These are phyloP conservation scores for Diplogasteroides magnus DNA, from an alignment of 1,140 invertebrate genomes.

Conservation along the genomic window DNA sequence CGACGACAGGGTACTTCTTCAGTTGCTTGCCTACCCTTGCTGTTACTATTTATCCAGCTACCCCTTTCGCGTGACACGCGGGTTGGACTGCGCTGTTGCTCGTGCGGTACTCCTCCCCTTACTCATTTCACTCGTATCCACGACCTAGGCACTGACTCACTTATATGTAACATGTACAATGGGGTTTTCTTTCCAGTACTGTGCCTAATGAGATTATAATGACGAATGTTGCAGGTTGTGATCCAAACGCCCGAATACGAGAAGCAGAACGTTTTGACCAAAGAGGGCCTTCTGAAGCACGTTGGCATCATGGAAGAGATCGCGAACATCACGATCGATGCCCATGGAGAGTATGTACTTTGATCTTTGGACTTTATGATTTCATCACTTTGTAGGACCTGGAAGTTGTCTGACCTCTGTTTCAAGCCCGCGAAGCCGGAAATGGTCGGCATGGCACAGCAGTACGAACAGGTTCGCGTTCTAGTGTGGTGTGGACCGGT, in stretches of 20 bases:
- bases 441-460: too few relatives aligned
- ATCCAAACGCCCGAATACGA: constrained; percentile 51
- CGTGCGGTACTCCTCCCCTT: too few relatives aligned
- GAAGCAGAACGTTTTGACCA: constrained; percentile 41
- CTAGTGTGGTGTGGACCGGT: neutral
- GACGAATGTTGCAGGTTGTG: constrained; percentile 37
- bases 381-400: constrained; percentile 39
- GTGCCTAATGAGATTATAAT: too few relatives aligned
- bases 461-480: neutral
- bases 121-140: too few relatives aligned
- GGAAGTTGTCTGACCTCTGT: constrained; percentile 51
- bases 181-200: too few relatives aligned
- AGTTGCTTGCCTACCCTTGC: too few relatives aligned
- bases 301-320: constrained; percentile 52
- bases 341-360: constrained; percentile 54
- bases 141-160: too few relatives aligned
- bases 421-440: constrained; percentile 53
- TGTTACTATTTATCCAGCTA: too few relatives aligned
- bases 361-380: constrained; percentile 20
- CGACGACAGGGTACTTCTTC: too few relatives aligned
- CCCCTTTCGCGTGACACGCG: too few relatives aligned
- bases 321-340: constrained; percentile 48
- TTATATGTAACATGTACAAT: too few relatives aligned
- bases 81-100: too few relatives aligned
- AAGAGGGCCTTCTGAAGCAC: constrained; percentile 45